Conservation (phyloP, 2,797 vertebrate genomes). For the Chaunax sp. region DNA sequence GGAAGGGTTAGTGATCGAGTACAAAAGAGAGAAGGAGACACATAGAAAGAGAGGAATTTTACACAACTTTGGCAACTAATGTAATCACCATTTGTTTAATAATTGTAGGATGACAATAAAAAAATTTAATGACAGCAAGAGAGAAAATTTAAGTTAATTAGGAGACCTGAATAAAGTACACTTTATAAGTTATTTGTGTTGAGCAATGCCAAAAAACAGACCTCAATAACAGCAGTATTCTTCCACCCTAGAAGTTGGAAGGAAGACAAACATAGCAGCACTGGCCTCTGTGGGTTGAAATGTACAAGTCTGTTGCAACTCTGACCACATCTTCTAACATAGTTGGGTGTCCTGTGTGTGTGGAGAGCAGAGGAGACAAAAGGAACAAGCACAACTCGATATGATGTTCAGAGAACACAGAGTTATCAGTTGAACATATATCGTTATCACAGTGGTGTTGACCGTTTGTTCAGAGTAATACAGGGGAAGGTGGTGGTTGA, state of each 20-base stretch:
- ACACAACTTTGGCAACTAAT: not conserved
- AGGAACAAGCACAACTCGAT: no score
- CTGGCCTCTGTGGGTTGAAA: not conserved
- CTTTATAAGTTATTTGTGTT: not conserved
- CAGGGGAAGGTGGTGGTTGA: no score
- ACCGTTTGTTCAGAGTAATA: no score
- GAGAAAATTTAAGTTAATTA: not conserved
- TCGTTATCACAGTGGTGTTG: no score
- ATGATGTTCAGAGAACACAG: no score
- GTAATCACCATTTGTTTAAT: not conserved
- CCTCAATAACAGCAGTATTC: not conserved
- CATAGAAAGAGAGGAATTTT: not conserved
- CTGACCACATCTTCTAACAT: not conserved
- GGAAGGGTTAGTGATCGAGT: slow-evolving; percentile 8
- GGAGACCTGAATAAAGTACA: not conserved
- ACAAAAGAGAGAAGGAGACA: not conserved
- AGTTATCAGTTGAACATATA: no score
- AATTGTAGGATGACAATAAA: slow-evolving; percentile 3
- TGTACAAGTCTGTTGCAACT: not conserved
- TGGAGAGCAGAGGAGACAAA: no score
- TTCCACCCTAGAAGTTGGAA: not conserved
- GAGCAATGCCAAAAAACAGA: not conserved
- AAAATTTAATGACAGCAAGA: not conserved
- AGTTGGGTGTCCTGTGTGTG: no score
- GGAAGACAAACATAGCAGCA: not conserved